These are phyloP conservation scores for Nycticryphes semicollaris DNA, from an alignment of 2,113 vertebrate species.

Conservation along the genomic window DNA sequence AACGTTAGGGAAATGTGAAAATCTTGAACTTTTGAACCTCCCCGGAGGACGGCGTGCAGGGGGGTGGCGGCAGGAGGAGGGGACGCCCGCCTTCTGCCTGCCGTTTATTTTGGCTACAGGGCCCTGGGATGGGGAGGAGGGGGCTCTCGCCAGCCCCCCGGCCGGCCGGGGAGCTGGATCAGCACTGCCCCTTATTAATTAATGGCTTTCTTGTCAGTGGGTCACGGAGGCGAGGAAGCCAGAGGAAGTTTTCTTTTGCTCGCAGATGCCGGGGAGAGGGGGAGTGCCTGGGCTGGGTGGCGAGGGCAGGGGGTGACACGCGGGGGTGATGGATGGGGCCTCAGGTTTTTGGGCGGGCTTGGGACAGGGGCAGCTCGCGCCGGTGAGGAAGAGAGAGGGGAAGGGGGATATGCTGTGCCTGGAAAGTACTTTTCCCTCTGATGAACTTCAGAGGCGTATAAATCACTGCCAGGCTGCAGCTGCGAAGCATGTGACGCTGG, in stretches of 20 bases:
- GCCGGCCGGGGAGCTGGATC: background rate
- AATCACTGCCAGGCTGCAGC: slow-evolving; percentile 67
- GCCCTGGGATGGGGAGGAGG: background rate
- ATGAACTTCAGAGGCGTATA: slow-evolving; percentile 60
- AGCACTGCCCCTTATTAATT: slow-evolving; percentile 13
- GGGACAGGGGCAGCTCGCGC: background rate
- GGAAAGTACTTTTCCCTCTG: slow-evolving; percentile 53
- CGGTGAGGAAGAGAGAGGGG: background rate
- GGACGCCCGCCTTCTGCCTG: slow-evolving; percentile 15
- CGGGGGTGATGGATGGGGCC: slow-evolving; percentile 21
- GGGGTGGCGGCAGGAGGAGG: slow-evolving; percentile 8
- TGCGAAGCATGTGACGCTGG: slow-evolving; percentile 46
- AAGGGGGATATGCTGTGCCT: background rate
- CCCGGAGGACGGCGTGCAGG: slow-evolving; percentile 53
- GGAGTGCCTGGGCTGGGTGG: slow-evolving; percentile 40
- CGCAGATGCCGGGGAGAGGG: slow-evolving; percentile 8
- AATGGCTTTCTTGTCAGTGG: slow-evolving; percentile 32
- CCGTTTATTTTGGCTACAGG: slow-evolving; percentile 59
- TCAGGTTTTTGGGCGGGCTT: background rate
- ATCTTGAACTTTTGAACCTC: slow-evolving; percentile 56
- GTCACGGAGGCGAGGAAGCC: slow-evolving; percentile 12
- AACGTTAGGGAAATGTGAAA: slow-evolving; percentile 38
- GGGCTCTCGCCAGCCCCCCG: background rate
- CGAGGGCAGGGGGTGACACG: background rate
- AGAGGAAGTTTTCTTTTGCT: slow-evolving; percentile 64